phyloP scores from a whole-genome alignment of 2,113 vertebrate species.

The Nannobrachium achirus region DNA sequence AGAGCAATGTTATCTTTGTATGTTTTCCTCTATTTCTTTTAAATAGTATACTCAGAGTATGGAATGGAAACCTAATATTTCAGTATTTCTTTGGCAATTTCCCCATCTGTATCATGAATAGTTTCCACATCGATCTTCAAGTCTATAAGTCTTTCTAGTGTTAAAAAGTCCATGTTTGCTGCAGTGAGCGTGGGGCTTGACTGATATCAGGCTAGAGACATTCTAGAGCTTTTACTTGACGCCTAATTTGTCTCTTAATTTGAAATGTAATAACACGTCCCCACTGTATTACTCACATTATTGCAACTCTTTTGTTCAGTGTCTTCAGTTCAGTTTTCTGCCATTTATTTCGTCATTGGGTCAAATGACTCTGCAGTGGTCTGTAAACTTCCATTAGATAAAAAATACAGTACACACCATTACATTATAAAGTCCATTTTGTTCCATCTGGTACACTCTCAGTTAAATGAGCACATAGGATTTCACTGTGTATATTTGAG shows the following conservation, averaged over 20 bases:
- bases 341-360: background rate
- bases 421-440: background rate
- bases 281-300: background rate
- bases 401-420: background rate
- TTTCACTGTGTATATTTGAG: background rate
- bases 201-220: background rate
- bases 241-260: slow-evolving; percentile 17
- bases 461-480: too few species aligned
- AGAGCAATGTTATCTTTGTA: too few species aligned
- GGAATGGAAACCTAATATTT: background rate
- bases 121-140: background rate
- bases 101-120: too few species aligned
- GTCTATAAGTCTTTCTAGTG: background rate
- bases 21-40: too few species aligned
- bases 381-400: background rate
- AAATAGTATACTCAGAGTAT: background rate
- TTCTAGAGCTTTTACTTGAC: background rate
- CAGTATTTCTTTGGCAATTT: too few species aligned
- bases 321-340: background rate
- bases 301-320: slow-evolving; percentile 5
- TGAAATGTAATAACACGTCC: slow-evolving; percentile 9
- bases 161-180: background rate
- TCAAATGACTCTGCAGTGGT: background rate
- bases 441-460: too few species aligned
- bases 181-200: background rate